Percentiles rank a stretch among this genome's conserved stretches.
Conservation (phyloP, 1,140 invertebrate genomes). For the Choristoneura fumiferana region DNA sequence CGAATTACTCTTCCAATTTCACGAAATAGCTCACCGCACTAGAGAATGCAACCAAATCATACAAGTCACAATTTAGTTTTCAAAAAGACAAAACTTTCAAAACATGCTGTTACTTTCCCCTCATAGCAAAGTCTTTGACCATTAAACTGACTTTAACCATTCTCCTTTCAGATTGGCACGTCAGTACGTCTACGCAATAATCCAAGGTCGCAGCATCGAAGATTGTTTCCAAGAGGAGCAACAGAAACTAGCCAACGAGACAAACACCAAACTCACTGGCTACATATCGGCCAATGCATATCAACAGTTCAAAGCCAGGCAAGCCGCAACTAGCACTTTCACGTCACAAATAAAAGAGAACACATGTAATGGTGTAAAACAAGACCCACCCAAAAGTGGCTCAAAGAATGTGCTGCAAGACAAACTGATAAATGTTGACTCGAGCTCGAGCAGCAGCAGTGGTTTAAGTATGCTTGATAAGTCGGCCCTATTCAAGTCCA, state of each 20-base stretch:
- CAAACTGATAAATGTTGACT: slow-evolving; percentile 72
- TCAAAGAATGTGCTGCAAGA: slow-evolving; percentile 74
- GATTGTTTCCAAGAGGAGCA: slow-evolving; percentile 78
- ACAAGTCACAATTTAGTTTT: too few relatives aligned
- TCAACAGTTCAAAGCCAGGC: slow-evolving; percentile 51
- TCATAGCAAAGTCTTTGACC: too few relatives aligned
- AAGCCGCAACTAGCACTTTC: slow-evolving; percentile 35
- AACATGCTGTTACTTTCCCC: too few relatives aligned
- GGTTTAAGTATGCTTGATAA: slow-evolving; percentile 50
- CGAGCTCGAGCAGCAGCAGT: slow-evolving; percentile 59
- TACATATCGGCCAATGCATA: slow-evolving; percentile 67
- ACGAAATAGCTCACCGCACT: too few relatives aligned
- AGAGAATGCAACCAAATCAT: too few relatives aligned
- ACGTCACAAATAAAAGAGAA: slow-evolving; percentile 71
- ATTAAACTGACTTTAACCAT: not conserved
- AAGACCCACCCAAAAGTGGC: slow-evolving; percentile 48
- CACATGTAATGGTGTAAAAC: slow-evolving; percentile 44
- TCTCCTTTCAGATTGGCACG: slow-evolving; percentile 77
- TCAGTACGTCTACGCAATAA: slow-evolving; percentile 80
- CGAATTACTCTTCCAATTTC: too few relatives aligned
- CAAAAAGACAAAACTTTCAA: too few relatives aligned
- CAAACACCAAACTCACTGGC: slow-evolving; percentile 54
- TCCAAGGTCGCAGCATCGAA: slow-evolving; percentile 80
- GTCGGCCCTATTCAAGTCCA: slow-evolving; percentile 53
- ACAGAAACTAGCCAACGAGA: slow-evolving; percentile 50